phyloP scores from a whole-genome alignment of 2,113 vertebrate species.

The Nipponia nippon region DNA sequence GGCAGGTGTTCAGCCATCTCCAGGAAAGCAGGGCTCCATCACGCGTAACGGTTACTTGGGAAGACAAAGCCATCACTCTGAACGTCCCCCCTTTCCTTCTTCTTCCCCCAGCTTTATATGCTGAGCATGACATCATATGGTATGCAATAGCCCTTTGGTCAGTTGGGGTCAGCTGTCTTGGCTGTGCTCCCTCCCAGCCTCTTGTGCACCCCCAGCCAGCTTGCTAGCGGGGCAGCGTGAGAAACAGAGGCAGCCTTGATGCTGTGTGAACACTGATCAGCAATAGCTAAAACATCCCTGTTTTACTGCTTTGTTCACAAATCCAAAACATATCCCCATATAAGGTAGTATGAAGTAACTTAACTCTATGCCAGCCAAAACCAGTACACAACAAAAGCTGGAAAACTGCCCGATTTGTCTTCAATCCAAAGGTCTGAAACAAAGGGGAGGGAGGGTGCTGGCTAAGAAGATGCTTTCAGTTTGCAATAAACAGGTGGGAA shows the following conservation, averaged over 20 bases:
- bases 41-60: accelerated
- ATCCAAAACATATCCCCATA: neutral
- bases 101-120: neutral
- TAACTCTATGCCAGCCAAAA: neutral
- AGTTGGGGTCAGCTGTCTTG: neutral
- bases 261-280: neutral
- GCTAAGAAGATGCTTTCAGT: neutral
- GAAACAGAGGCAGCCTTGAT: neutral
- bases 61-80: neutral
- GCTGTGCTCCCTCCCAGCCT: neutral
- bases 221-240: accelerated
- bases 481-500: neutral
- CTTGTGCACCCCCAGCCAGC: too few relatives aligned
- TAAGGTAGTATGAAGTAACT: neutral
- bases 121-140: neutral
- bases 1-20: too few relatives aligned
- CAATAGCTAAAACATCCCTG: neutral
- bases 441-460: neutral
- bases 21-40: neutral
- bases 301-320: neutral
- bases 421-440: neutral
- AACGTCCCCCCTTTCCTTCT: neutral
- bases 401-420: neutral
- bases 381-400: neutral
- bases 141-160: neutral